Percentiles rank a stretch among this genome's conserved stretches.
Evolutionary conservation across 2,113 vertebrate species (phyloP).

Genomic region (Thamnophis sirtalis): DNA sequence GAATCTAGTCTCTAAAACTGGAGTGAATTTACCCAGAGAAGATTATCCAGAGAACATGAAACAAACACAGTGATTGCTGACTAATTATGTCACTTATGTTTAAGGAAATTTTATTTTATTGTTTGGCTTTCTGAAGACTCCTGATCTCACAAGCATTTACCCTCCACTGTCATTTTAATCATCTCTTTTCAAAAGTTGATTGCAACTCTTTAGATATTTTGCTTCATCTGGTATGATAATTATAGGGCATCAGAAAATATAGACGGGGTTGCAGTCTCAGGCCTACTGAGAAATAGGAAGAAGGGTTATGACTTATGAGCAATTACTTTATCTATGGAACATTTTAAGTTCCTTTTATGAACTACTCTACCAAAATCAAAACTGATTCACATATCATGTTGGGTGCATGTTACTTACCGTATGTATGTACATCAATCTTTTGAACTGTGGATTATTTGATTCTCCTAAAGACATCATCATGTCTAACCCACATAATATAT

Average conservation of each 20-base stretch:
- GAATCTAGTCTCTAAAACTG: conserved; percentile 21
- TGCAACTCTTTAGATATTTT: conserved; percentile 43
- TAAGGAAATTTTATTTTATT: conserved; percentile 30
- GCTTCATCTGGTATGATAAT: conserved; percentile 27
- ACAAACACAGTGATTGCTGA: conserved; percentile 36
- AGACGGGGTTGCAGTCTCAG: background rate
- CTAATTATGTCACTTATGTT: conserved; percentile 35
- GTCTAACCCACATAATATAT: background rate
- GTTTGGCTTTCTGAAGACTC: conserved; percentile 41
- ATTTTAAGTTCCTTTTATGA: conserved; percentile 16
- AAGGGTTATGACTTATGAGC: background rate
- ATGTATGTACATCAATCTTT: background rate
- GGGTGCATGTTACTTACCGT: background rate
- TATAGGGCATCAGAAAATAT: background rate
- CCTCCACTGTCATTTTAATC: conserved; percentile 31
- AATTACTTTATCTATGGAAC: conserved; percentile 35
- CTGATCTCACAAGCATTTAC: conserved; percentile 26
- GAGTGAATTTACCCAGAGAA: conserved; percentile 30
- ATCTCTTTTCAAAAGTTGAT: conserved; percentile 38
- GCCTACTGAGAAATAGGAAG: conserved; percentile 12
- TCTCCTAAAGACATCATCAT: background rate
- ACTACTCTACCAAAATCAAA: background rate
- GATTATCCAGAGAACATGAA: conserved; percentile 36
- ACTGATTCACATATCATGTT: background rate
- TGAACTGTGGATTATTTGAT: background rate